Base-by-base conservation (phyloP, 2,888 invertebrate genomes). In the Hartigia nigra region DNA sequence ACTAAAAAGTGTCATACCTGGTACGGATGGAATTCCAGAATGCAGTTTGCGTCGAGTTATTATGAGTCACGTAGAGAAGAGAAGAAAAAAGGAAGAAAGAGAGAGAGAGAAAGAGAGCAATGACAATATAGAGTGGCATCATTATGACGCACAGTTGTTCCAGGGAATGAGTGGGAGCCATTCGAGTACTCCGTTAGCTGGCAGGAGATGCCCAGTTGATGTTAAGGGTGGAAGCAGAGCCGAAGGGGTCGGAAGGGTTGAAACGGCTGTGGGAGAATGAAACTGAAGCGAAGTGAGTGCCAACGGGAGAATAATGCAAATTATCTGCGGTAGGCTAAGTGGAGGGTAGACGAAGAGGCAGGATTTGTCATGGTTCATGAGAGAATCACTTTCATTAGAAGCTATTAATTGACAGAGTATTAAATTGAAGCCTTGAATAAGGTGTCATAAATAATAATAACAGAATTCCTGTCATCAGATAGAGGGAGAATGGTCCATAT, bases 291-390 rank as follows among this genome's bases (percentile, higher is more conserved):
- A 34, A 75, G 55, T 9, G 69, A 78, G 81, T 81, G 84, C 74
- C 79, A 77, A 85, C 86, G 81, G 82, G 83, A 85, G 85, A 87
- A 88, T 88, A 88, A 88, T 88, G 86, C 87, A 88, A 88, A 88
- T 88, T 87, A 88, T 86, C 82, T 82, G 82, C 78, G 84, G 76
- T 69, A 69, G 74, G 12, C 76, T 72, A 72, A 32, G 72, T 14
- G 69, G 74, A 80, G 81, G 81, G 78, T 77, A 79, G 75, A 35
- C 70, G 31, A 55, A 55, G 55, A 77, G 77, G 81, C 80, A 82
- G 80, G 74, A 80, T 82, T 82, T 80, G 82, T 84, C 82, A 82
- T 81, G 82, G 81, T 79, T 82, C 79, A 82, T 77, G 80, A 76
- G 80, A 81, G 79, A 81, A 9, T 23, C 55, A 2, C 23, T 55